These are phyloP conservation scores for Caenorhabditis doughertyi DNA, from an alignment of 2,888 invertebrate genomes.

Conservation along the genomic window DNA sequence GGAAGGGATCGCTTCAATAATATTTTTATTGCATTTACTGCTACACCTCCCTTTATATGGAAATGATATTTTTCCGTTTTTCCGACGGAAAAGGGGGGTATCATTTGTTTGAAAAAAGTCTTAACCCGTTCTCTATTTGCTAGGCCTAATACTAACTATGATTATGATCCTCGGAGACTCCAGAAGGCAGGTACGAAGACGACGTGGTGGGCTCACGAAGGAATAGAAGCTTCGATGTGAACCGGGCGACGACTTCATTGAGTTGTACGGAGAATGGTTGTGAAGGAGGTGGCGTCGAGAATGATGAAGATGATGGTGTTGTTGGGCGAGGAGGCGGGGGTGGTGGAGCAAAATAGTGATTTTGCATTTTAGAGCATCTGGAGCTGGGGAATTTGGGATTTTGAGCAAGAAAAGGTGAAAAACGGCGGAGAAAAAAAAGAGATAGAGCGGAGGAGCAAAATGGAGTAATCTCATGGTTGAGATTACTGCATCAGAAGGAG, in stretches of 20 bases:
- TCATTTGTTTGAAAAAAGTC: slow-evolving; percentile 32
- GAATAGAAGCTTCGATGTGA: slow-evolving; percentile 60
- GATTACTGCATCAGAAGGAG: too few relatives aligned
- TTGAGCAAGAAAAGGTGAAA: too few relatives aligned
- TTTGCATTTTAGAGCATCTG: slow-evolving; percentile 8
- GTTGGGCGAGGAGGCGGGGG: neutral
- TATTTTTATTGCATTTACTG: too few relatives aligned
- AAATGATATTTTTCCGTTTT: too few relatives aligned
- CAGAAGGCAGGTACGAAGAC: neutral
- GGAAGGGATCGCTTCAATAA: too few relatives aligned
- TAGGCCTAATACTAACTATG: slow-evolving; percentile 67
- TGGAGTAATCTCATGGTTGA: too few relatives aligned
- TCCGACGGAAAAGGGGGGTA: too few relatives aligned
- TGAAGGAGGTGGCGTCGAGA: neutral
- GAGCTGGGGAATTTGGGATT: too few relatives aligned
- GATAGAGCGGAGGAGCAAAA: too few relatives aligned
- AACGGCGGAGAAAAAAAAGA: too few relatives aligned
- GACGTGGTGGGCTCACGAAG: slow-evolving; percentile 53
- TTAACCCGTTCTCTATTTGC: too few relatives aligned
- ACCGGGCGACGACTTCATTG: slow-evolving; percentile 63
- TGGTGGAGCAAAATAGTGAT: slow-evolving; percentile 20
- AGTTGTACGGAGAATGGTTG: slow-evolving; percentile 55
- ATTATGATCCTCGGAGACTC: slow-evolving; percentile 47
- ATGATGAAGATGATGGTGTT: slow-evolving; percentile 19
- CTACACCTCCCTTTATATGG: too few relatives aligned